Evolutionary conservation across 92 coral and sea anemone species (phyloP).

Genomic region (Porites lobata): DNA sequence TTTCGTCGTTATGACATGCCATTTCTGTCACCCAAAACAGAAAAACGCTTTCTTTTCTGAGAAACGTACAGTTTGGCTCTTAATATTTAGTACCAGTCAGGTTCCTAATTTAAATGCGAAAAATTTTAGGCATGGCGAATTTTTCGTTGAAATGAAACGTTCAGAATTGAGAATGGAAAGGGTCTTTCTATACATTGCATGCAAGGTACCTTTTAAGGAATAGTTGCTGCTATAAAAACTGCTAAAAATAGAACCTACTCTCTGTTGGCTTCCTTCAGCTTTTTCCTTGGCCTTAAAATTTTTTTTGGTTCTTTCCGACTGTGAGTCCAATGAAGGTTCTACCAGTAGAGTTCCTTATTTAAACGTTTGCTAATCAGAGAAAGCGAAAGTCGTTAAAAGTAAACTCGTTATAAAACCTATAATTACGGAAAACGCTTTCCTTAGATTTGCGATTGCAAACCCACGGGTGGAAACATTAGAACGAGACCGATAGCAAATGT

Average conservation of each 20-base stretch:
- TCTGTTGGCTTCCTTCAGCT: not conserved
- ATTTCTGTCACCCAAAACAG: no score
- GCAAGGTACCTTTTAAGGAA: no score
- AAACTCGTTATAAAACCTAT: not conserved
- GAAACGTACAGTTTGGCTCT: no score
- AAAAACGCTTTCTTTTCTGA: no score
- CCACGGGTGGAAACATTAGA: not conserved
- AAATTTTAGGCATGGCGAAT: no score
- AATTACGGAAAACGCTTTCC: conserved; percentile 13
- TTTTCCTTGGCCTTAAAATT: not conserved
- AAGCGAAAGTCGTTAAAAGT: not conserved
- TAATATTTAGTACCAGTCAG: no score
- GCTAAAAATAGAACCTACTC: not conserved
- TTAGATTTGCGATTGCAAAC: not conserved
- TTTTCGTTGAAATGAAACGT: no score
- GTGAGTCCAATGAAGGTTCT: not conserved
- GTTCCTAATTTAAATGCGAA: no score
- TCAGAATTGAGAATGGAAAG: no score
- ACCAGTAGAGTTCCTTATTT: not conserved
- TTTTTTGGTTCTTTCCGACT: not conserved
- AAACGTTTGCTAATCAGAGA: not conserved
- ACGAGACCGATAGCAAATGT: not conserved
- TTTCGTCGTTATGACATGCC: no score
- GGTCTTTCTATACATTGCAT: no score
- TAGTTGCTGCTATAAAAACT: no score